Base-by-base conservation (phyloP, 35 echinoderm and acorn worm genomes). In the Amphiura filiformis region DNA sequence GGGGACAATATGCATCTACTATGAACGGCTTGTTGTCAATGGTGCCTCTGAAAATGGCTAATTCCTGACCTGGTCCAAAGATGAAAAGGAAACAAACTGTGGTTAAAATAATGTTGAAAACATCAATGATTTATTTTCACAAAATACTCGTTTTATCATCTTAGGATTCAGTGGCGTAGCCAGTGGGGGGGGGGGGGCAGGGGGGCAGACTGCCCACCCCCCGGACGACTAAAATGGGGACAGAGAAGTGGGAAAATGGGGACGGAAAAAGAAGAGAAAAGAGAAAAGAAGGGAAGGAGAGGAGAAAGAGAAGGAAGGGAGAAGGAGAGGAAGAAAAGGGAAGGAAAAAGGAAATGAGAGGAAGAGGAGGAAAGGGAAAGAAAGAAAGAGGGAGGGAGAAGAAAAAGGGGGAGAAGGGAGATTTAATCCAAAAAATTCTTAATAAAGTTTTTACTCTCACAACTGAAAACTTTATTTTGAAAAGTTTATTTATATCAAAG, bases 1-100 rank as follows among this genome's bases (percentile, higher is more conserved):
- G 95, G 34, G 95, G 95, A 65, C 95, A 97, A 83, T 97, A 97
- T 34, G 95, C 95, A 89, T 97, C 89, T 0, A 97, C 41, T 4
- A 94, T 83, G 75, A 77, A 86, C 12, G 92, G 92, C 11, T n/a
- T n/a, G n/a, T 92, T 92, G 57, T 86, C 84, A 79, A 31, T 47
- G 82, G 91, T 44, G 1, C 92, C 95, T 32, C 95, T 39, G 56
- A 86, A 97, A 7, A 94, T 87, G 0, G 89, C 95, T 35, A 97
- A 83, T 22, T 97, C 92, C 40, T 94, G 56, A 15, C 92, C 95
- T 97, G 90, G n/a, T n/a, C n/a, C 33, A 35, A 17, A 13, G 76
- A 36, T 32, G 38, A n/a, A n/a, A n/a, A n/a, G n/a, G n/a, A n/a
- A n/a, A n/a, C 76, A 32, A 78, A 32, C 17, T 78, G 7, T 0